These are phyloP conservation scores for Apteryx mantelli DNA, from an alignment of 2,113 vertebrate genomes.

Conservation along the genomic window DNA sequence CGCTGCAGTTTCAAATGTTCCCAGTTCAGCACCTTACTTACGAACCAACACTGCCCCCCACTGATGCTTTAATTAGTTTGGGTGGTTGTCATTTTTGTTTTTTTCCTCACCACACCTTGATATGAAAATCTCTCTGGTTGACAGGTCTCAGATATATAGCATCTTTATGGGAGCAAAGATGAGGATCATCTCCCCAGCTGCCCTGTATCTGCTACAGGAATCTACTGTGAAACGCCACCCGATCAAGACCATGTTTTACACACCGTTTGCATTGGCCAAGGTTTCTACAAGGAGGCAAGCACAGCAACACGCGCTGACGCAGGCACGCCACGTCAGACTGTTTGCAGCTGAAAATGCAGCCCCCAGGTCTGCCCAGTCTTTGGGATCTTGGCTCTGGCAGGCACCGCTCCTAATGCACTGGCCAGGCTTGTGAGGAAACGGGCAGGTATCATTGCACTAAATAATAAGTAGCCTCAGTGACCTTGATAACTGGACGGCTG, in stretches of 20 bases:
- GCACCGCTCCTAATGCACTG: background rate
- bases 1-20: background rate
- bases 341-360: background rate
- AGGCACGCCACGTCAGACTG: accelerated
- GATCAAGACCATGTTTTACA: background rate
- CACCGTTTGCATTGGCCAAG: background rate
- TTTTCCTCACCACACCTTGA: background rate
- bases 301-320: background rate
- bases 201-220: background rate
- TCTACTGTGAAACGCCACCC: background rate
- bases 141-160: background rate
- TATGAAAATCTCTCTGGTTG: background rate
- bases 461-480: too few species aligned
- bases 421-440: background rate
- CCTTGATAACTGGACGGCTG: too few species aligned
- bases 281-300: background rate
- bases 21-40: background rate
- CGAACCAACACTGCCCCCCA: background rate
- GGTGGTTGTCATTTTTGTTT: background rate
- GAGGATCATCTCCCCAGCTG: background rate
- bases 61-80: background rate
- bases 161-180: background rate
- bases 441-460: too few species aligned
- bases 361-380: background rate
- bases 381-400: background rate